Percentiles rank a stretch among this genome's conserved stretches.
Conservation (phyloP, 2,888 invertebrate species). For the Drosophila mimetica region DNA sequence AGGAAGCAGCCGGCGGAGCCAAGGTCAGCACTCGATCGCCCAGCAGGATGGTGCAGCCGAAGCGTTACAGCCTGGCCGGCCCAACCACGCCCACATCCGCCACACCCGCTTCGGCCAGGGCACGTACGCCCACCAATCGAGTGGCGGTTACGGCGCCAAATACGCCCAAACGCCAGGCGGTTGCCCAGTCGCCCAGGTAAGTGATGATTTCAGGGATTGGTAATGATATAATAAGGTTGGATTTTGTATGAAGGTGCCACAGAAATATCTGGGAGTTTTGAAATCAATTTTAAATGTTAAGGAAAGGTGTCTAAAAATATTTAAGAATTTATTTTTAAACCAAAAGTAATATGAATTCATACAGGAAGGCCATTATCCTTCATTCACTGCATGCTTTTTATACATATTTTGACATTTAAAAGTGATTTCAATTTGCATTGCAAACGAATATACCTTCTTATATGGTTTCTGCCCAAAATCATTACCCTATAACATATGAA, state of each 20-base stretch:
- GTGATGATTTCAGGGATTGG: conserved; percentile 11
- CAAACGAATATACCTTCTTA: too few relatives aligned
- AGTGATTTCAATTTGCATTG: too few relatives aligned
- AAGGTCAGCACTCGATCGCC: conserved; percentile 81
- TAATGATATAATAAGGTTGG: not conserved
- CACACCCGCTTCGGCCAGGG: conserved; percentile 64
- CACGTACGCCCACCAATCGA: conserved; percentile 81
- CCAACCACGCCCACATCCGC: conserved; percentile 54
- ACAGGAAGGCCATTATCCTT: too few relatives aligned
- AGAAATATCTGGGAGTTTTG: too few relatives aligned
- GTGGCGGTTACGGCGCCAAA: conserved; percentile 78
- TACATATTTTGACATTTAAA: too few relatives aligned
- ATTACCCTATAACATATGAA: not conserved
- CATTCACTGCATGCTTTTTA: too few relatives aligned
- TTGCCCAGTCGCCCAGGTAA: conserved; percentile 82
- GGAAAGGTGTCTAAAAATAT: too few relatives aligned
- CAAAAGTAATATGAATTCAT: too few relatives aligned
- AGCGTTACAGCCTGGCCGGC: conserved; percentile 81
- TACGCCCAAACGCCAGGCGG: conserved; percentile 82
- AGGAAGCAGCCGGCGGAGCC: conserved; percentile 73
- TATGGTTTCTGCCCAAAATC: too few relatives aligned
- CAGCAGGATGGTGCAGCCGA: conserved; percentile 84
- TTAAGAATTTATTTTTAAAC: too few relatives aligned
- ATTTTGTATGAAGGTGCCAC: not conserved
- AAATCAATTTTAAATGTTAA: too few relatives aligned